These are phyloP conservation scores for Caenorhabditis sp. DNA, from an alignment of 2,888 invertebrate genomes.

Conservation along the genomic window DNA sequence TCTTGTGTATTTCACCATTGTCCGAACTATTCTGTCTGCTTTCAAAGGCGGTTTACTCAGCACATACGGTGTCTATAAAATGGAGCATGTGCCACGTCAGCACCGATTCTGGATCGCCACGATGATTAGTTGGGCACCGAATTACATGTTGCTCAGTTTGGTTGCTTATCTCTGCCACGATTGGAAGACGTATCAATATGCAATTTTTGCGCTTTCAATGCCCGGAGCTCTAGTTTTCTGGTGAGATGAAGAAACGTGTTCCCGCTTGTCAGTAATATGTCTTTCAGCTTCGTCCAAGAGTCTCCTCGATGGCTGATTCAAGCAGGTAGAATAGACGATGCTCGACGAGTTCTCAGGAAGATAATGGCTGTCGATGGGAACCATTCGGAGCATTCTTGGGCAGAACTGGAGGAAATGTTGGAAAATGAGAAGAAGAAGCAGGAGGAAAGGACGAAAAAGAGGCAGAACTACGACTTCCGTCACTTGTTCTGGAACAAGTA, in stretches of 20 bases:
- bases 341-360: constrained; percentile 70
- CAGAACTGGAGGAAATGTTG: constrained; percentile 70
- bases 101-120: constrained; percentile 80
- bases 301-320: constrained; percentile 79
- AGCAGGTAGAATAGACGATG: constrained; percentile 76
- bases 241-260: constrained; percentile 53
- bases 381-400: constrained; percentile 59
- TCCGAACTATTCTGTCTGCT: constrained; percentile 75
- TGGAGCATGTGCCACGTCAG: constrained; percentile 79
- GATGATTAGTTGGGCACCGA: constrained; percentile 79
- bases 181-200: constrained; percentile 76
- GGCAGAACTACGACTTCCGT: constrained; percentile 65
- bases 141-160: constrained; percentile 76
- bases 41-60: constrained; percentile 80
- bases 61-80: constrained; percentile 74
- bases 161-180: constrained; percentile 74
- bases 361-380: constrained; percentile 72
- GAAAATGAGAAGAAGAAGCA: constrained; percentile 70
- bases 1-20: constrained; percentile 73
- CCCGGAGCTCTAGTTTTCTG: constrained; percentile 75
- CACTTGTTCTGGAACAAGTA: constrained; percentile 77
- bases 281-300: constrained; percentile 75
- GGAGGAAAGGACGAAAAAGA: constrained; percentile 55
- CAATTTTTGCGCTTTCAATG: constrained; percentile 70
- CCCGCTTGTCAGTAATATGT: background rate